Conservation (phyloP, 2,797 vertebrate genomes). For the Chrosomus eos region DNA sequence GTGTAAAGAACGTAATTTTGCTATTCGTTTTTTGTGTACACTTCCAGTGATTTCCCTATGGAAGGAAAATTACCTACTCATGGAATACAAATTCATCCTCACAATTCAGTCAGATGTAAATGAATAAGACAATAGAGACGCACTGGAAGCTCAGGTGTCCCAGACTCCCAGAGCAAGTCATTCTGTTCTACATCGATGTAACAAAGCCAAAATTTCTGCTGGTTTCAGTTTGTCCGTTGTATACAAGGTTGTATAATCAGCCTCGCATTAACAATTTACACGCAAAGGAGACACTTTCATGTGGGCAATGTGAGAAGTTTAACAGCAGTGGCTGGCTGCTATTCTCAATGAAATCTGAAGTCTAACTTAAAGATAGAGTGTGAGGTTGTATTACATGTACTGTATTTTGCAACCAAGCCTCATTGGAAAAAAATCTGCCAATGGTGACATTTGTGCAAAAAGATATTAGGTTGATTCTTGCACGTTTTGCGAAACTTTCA, state of each 20-base stretch:
- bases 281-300: conserved; percentile 25
- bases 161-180: conserved; percentile 45
- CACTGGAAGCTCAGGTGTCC: conserved; percentile 54
- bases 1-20: conserved; percentile 43
- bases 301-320: conserved; percentile 28
- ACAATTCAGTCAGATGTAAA: conserved; percentile 56
- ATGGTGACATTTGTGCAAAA: background rate
- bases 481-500: background rate
- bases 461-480: background rate
- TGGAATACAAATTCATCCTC: conserved; percentile 55
- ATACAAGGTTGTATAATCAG: conserved; percentile 30
- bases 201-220: conserved; percentile 46
- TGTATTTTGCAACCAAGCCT: background rate
- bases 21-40: conserved; percentile 25
- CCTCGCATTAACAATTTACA: conserved; percentile 34
- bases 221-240: conserved; percentile 29
- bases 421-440: background rate
- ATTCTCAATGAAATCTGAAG: background rate
- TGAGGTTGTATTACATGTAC: background rate
- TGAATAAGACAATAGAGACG: conserved; percentile 55
- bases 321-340: background rate
- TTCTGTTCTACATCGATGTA: conserved; percentile 39
- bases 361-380: background rate
- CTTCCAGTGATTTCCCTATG: conserved; percentile 37
- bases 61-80: conserved; percentile 33